These are phyloP conservation scores for Ariopsis seemanni DNA, from an alignment of 2,113 vertebrate species.

Conservation along the genomic window DNA sequence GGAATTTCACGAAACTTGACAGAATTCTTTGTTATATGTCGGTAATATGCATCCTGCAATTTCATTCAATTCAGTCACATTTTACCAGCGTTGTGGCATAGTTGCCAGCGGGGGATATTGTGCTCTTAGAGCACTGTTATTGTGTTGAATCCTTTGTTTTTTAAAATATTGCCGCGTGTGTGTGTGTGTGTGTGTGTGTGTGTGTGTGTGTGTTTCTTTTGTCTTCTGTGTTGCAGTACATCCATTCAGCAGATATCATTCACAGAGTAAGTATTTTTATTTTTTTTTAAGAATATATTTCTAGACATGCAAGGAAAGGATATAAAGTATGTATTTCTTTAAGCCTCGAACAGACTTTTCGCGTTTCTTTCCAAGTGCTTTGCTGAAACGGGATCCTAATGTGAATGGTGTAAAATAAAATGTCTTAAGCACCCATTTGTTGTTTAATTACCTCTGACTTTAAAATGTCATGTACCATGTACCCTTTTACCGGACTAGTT, in stretches of 20 bases:
- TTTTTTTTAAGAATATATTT: background rate
- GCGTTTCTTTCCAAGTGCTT: background rate
- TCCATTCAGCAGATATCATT: slow-evolving; percentile 98
- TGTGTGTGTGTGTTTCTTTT: slow-evolving; percentile 31
- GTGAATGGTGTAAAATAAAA: background rate
- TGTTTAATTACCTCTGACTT: background rate
- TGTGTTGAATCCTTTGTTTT: background rate
- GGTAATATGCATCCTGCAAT: too few species aligned
- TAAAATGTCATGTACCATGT: background rate
- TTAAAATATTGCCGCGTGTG: too few species aligned
- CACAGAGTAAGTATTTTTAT: slow-evolving; percentile 86
- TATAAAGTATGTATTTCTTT: background rate
- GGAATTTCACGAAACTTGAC: too few species aligned
- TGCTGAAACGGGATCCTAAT: background rate
- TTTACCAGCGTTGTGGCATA: too few species aligned
- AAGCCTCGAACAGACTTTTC: background rate
- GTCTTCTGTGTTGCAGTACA: slow-evolving; percentile 81
- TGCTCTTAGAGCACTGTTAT: too few species aligned
- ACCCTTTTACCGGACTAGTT: background rate
- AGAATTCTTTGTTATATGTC: too few species aligned
- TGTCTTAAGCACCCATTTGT: background rate
- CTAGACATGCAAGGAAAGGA: background rate
- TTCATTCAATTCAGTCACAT: too few species aligned
- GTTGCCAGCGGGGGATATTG: too few species aligned
- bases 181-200: too few species aligned